phyloP scores from a whole-genome alignment of 2,888 invertebrate genomes.

The Augochlorella aurata region DNA sequence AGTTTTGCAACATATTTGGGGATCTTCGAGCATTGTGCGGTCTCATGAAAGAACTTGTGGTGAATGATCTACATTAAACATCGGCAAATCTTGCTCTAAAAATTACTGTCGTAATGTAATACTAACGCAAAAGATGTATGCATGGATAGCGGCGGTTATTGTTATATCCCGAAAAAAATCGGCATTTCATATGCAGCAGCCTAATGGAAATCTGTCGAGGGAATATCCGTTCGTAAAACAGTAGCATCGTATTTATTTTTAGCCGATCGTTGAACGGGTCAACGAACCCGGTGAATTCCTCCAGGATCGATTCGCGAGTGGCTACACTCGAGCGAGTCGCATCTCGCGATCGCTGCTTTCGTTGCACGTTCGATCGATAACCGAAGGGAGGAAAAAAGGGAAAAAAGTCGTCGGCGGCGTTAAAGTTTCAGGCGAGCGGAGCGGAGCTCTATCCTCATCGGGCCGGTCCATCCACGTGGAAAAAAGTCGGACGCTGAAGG shows the following conservation, averaged over 20 bases:
- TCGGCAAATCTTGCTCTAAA: too few relatives aligned
- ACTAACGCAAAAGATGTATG: too few relatives aligned
- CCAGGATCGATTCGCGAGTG: slow-evolving; percentile 22
- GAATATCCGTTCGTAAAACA: not conserved
- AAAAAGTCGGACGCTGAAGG: slow-evolving; percentile 33
- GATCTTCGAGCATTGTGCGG: too few relatives aligned
- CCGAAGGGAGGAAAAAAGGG: not conserved
- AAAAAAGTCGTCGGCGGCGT: slow-evolving; percentile 5
- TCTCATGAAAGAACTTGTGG: too few relatives aligned
- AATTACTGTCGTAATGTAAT: too few relatives aligned
- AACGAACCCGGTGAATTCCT: slow-evolving; percentile 28
- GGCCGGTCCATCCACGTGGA: slow-evolving; percentile 43
- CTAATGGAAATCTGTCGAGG: too few relatives aligned
- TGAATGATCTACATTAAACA: too few relatives aligned
- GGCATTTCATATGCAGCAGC: too few relatives aligned
- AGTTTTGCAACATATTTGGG: too few relatives aligned
- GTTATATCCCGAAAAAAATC: too few relatives aligned
- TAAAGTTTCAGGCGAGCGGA: slow-evolving; percentile 40
- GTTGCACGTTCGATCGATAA: not conserved
- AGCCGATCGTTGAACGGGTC: slow-evolving; percentile 18
- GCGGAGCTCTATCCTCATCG: slow-evolving; percentile 30
- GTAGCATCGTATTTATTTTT: not conserved
- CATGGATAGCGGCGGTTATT: too few relatives aligned
- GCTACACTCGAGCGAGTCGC: slow-evolving; percentile 1
- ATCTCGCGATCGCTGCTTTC: slow-evolving; percentile 19